Evolutionary conservation across 1,140 invertebrate genomes (phyloP).

Genomic region (Capitella teleta): DNA sequence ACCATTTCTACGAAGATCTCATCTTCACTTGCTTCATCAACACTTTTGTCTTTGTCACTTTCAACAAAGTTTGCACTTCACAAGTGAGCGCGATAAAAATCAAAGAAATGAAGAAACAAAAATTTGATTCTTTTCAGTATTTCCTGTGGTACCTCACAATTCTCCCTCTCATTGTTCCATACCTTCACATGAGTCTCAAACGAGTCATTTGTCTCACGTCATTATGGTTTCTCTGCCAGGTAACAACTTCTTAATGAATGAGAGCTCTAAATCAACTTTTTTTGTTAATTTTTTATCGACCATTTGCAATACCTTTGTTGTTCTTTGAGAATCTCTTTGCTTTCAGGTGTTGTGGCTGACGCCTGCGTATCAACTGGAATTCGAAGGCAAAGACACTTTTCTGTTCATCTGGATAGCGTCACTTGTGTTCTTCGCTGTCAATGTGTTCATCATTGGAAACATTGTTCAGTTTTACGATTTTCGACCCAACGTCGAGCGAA

Average conservation of each 20-base stretch:
- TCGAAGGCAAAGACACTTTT: constrained; percentile 68
- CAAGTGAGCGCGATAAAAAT: too few relatives aligned
- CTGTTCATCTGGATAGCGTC: constrained; percentile 47
- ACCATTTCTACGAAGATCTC: constrained; percentile 49
- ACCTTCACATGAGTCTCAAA: constrained; percentile 22
- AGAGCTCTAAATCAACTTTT: too few relatives aligned
- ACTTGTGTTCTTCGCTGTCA: constrained; percentile 42
- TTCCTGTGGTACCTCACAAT: constrained; percentile 92
- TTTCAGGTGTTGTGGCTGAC: constrained; percentile 66
- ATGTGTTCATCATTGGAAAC: constrained; percentile 36
- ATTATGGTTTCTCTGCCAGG: constrained; percentile 68
- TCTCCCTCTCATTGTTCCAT: constrained; percentile 59
- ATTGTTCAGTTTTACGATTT: too few relatives aligned
- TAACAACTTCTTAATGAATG: too few relatives aligned
- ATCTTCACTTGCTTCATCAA: constrained; percentile 74
- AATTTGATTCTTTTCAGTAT: constrained; percentile 66
- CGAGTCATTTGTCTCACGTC: constrained; percentile 32
- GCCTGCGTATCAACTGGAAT: constrained; percentile 83
- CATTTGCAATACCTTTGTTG: too few relatives aligned
- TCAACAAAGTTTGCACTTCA: constrained; percentile 86
- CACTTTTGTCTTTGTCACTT: constrained; percentile 80
- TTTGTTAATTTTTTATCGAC: too few relatives aligned
- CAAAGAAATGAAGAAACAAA: too few relatives aligned
- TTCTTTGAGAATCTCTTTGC: too few relatives aligned
- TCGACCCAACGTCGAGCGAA: too few relatives aligned